Evolutionary conservation across 2,797 vertebrate genomes (phyloP).

Genomic region (Passerculus sandwichensis): DNA sequence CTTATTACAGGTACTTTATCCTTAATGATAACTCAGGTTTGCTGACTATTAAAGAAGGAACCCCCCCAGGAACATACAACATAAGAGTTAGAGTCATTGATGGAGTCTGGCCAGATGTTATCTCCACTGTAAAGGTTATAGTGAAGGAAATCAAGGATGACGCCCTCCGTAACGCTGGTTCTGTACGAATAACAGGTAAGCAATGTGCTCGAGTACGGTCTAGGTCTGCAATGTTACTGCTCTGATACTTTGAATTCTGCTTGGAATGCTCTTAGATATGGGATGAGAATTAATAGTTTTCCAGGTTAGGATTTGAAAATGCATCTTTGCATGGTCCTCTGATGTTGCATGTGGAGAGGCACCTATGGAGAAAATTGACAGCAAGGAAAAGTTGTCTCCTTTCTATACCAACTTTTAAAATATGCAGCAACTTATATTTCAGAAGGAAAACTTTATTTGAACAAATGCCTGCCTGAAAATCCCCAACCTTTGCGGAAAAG

Average conservation of each 20-base stretch:
- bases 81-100: constrained; percentile 87
- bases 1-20: constrained; percentile 81
- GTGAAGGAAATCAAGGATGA: constrained; percentile 83
- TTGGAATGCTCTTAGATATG: neutral
- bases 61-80: constrained; percentile 81
- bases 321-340: neutral
- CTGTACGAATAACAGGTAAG: constrained; percentile 84
- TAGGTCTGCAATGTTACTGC: neutral
- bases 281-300: neutral
- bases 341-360: neutral
- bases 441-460: neutral
- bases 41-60: constrained; percentile 83
- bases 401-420: neutral
- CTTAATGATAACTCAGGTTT: constrained; percentile 86
- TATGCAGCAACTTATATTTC: neutral
- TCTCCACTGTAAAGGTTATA: constrained; percentile 82
- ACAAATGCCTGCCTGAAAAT: neutral
- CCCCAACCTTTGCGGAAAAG: neutral
- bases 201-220: rapidly evolving
- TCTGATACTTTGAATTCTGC: neutral
- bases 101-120: constrained; percentile 87
- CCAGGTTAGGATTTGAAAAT: neutral
- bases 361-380: neutral
- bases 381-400: neutral
- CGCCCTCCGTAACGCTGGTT: constrained; percentile 81